Evolutionary conservation across 1,140 invertebrate species (phyloP).

Genomic region (Anastrepha ludens): DNA sequence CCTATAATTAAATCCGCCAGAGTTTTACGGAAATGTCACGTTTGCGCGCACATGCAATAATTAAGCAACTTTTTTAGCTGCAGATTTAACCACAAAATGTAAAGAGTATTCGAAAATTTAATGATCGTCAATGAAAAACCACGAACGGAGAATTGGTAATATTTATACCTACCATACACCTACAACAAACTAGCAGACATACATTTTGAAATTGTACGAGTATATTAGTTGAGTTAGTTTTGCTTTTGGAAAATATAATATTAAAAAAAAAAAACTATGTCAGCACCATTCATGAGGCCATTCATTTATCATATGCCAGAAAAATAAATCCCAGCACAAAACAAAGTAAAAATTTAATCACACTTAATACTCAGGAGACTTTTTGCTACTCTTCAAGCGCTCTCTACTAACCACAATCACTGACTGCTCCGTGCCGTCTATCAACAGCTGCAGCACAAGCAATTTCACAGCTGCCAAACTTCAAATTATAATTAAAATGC

Average conservation of each 20-base stretch:
- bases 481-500: constrained; percentile 53
- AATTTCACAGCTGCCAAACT: constrained; percentile 52
- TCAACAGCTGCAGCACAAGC: constrained; percentile 39
- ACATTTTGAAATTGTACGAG: neutral
- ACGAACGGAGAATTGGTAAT: neutral
- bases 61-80: neutral
- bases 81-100: neutral
- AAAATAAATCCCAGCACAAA: neutral
- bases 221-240: no score
- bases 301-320: neutral
- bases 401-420: constrained; percentile 16
- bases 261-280: neutral
- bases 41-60: neutral
- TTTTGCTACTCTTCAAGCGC: constrained; percentile 25
- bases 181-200: no score
- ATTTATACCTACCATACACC: no score
- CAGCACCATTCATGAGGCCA: neutral
- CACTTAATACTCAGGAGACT: constrained; percentile 40
- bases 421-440: neutral
- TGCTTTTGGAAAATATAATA: neutral
- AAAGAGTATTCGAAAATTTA: neutral
- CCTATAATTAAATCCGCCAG: neutral
- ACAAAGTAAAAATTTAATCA: constrained; percentile 45
- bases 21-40: neutral
- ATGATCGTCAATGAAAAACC: neutral